phyloP scores from a whole-genome alignment of 2,888 invertebrate genomes.

The Apeira syringaria region DNA sequence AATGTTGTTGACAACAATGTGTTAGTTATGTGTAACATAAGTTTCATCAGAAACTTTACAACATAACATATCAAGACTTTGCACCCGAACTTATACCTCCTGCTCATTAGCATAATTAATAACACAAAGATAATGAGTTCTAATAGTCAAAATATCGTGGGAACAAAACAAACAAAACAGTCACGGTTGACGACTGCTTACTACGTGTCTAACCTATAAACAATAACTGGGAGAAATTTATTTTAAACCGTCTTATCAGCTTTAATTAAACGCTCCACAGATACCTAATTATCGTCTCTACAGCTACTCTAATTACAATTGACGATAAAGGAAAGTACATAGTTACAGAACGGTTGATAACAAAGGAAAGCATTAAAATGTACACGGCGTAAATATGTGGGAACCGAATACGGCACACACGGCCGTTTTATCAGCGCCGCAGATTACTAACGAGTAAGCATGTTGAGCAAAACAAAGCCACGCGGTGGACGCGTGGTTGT shows the following conservation, averaged over 20 bases:
- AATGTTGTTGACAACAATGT: too few relatives aligned
- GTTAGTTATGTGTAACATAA: too few relatives aligned
- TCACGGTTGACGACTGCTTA: constrained; percentile 9
- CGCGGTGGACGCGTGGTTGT: constrained; percentile 68
- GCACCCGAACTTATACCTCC: not conserved
- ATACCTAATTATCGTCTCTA: constrained; percentile 1
- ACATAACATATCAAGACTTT: not conserved
- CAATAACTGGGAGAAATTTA: constrained; percentile 26
- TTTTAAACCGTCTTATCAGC: constrained; percentile 12
- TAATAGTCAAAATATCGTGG: constrained; percentile 14
- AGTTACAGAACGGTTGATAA: constrained; percentile 58
- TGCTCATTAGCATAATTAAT: constrained; percentile 8
- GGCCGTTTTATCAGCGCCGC: constrained; percentile 30
- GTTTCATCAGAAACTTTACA: too few relatives aligned
- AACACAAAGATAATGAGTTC: not conserved
- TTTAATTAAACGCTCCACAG: constrained; percentile 41
- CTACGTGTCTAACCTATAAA: constrained; percentile 4
- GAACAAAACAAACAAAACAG: constrained; percentile 14
- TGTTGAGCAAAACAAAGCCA: constrained; percentile 71
- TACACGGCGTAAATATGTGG: constrained; percentile 68
- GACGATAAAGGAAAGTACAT: constrained; percentile 45
- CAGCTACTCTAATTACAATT: constrained; percentile 54
- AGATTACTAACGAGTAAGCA: constrained; percentile 4
- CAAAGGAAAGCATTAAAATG: constrained; percentile 50
- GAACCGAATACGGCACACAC: constrained; percentile 42